Base-by-base conservation (phyloP, 1,140 invertebrate genomes). In the Microplitis mediator region DNA sequence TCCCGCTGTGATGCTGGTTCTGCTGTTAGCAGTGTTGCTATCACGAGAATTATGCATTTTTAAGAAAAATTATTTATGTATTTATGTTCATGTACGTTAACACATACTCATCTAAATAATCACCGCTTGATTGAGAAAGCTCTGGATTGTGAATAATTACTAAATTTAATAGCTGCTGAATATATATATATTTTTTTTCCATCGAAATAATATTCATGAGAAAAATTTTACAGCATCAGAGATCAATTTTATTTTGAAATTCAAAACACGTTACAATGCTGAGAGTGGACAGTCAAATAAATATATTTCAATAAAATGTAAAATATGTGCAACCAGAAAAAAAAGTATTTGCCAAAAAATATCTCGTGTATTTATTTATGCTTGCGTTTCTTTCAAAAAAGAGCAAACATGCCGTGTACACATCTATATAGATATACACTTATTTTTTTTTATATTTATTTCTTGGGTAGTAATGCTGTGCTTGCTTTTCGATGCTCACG, bases 41-140 rank as follows among this genome's bases (percentile, higher is more conserved):
- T 9, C 39, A 31, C 16, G 45, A 54, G 9, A 54, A 23, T 58
- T 32, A 69, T 69, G 52, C 32, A 69, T 69, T 69, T 69, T 69
- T 64, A 64, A 64, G 35, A 9, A 64, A 35, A 39, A 64, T 9
- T 14, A n/a, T 64, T 45, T 45, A 45, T 45, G 39, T 45, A 45
- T 45, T 45, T 11, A 45, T 45, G 11, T 45, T 3, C 11, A 45
- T 45, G 39, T 45, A 45, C 6, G 6, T 45, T 45, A 9, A 35
- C 31, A 50, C 36, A 45, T 4, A 14, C n/a, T 4, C n/a, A 11
- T 14, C 4, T 5, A 45, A 32, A 64, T 64, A 14, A 64, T 64
- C 39, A 64, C 35, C 39, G 8, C 34, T 45, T 45, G 50, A 34
- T 52, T 52, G 65, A 65, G 62, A 8, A 39, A 50, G 35, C 14